Conservation (phyloP, 1,140 invertebrate genomes). For the Drosophila murphyi region DNA sequence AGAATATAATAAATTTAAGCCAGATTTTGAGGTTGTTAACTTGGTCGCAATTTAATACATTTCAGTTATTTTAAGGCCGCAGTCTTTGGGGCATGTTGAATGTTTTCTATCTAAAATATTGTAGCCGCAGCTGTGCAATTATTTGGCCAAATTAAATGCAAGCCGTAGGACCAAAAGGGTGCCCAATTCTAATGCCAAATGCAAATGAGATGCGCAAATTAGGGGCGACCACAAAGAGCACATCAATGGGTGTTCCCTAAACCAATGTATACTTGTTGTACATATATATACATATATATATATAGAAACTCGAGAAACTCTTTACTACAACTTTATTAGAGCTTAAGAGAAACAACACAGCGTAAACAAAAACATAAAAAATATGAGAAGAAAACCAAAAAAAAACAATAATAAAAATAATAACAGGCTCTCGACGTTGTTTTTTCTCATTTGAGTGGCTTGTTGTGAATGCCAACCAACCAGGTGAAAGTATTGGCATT, state of each 20-base stretch:
- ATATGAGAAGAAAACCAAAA: slow-evolving; percentile 1
- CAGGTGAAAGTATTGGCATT: slow-evolving; percentile 11
- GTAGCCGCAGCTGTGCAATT: slow-evolving; percentile 14
- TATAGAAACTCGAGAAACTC: slow-evolving; percentile 7
- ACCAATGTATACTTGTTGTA: background rate
- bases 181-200: slow-evolving; percentile 15
- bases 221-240: slow-evolving; percentile 13
- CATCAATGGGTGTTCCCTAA: background rate
- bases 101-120: background rate
- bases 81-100: background rate
- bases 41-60: background rate
- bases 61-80: background rate
- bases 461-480: background rate
- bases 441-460: slow-evolving; percentile 3
- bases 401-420: slow-evolving; percentile 24
- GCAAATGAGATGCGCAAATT: slow-evolving; percentile 37
- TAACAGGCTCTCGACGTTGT: slow-evolving; percentile 13
- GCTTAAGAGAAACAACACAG: slow-evolving; percentile 4
- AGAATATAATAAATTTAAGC: background rate
- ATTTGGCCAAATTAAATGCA: slow-evolving; percentile 7
- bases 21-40: background rate
- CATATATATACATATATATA: background rate
- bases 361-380: slow-evolving; percentile 4
- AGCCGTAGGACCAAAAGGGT: background rate
- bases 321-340: slow-evolving; percentile 8